Evolutionary conservation across 2,888 invertebrate species (phyloP), one percentile per base, ranked within the genome.

Genomic region (Acleris emargana): DNA sequence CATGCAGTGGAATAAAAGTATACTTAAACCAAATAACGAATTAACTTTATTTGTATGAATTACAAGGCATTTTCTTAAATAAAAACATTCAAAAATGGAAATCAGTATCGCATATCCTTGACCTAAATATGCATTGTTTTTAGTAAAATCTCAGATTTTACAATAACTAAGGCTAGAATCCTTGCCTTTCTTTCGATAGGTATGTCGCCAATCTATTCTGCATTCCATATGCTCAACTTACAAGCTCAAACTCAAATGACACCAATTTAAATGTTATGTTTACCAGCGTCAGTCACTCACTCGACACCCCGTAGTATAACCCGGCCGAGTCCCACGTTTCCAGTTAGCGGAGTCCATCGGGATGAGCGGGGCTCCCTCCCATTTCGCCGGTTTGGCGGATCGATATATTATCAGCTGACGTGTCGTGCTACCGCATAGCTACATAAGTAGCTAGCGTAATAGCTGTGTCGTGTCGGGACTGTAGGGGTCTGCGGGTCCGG

Each of bases 361-460:
- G 13, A 28, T 6, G 20, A 18, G 28, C 16, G 32, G 54, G 50
- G 51, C 32, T 57, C 69, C 67, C 68, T 69, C 68, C 6, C 59
- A 45, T 55, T 73, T 68, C 32, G 69, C 68, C 73, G 78, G 64
- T 66, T 80, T 58, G 62, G 52, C 63, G 67, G 80, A 83, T 86
- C 85, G 80, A 86, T 86, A 77, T 18, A 28, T 25, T 50, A 60
- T 69, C 78, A 82, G 81, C 83, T 83, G 83, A 81, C 53, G 64
- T 58, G 66, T 53, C 17, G 55, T 59, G 53, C 67, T 64, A 55
- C 66, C 61, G 60, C 61, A 60, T 66, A 55, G 22, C 59, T 61
- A 57, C 55, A 52, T 61, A 50, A 32, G 49, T 4, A 54, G 49
- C 49, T 28, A 38, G 38, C 3, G 1, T 22, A 9, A 49, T 54